phyloP scores from a whole-genome alignment of 2,888 invertebrate species.

The Trypoxylon attenuatum region DNA sequence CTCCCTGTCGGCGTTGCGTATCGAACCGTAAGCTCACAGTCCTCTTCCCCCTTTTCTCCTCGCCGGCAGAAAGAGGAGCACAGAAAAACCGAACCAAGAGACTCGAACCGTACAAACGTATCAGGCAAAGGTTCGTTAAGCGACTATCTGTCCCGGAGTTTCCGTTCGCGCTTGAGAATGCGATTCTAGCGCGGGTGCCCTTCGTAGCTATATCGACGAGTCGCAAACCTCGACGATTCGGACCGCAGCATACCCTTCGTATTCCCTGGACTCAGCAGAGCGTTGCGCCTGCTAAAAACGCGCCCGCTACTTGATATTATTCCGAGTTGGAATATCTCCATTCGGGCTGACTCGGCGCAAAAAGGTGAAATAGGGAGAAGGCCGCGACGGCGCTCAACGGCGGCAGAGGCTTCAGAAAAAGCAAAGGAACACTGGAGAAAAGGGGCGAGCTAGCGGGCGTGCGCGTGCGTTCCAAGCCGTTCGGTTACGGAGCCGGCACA shows the following conservation, averaged over 20 bases:
- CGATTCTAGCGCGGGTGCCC: slow-evolving; percentile 4
- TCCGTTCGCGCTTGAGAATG: slow-evolving; percentile 24
- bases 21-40: slow-evolving; percentile 30
- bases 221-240: no score
- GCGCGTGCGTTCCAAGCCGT: slow-evolving; percentile 36
- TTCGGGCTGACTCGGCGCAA: slow-evolving; percentile 24
- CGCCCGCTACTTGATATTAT: slow-evolving; percentile 43
- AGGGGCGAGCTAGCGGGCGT: slow-evolving; percentile 19
- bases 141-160: slow-evolving; percentile 20
- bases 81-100: slow-evolving; percentile 39
- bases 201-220: not conserved
- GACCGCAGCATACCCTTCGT: no score
- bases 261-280: slow-evolving; percentile 21
- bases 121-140: slow-evolving; percentile 46
- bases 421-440: slow-evolving; percentile 26
- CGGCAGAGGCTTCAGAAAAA: not conserved
- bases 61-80: no score
- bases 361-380: slow-evolving; percentile 39
- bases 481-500: slow-evolving; percentile 47
- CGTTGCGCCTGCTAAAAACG: slow-evolving; percentile 43
- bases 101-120: slow-evolving; percentile 27
- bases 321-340: slow-evolving; percentile 54
- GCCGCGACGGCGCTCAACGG: not conserved
- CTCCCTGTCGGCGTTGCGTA: slow-evolving; percentile 47
- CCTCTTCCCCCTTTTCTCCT: slow-evolving; percentile 11